phyloP scores from a whole-genome alignment of 2,888 invertebrate species.

The Parnassius smintheus region DNA sequence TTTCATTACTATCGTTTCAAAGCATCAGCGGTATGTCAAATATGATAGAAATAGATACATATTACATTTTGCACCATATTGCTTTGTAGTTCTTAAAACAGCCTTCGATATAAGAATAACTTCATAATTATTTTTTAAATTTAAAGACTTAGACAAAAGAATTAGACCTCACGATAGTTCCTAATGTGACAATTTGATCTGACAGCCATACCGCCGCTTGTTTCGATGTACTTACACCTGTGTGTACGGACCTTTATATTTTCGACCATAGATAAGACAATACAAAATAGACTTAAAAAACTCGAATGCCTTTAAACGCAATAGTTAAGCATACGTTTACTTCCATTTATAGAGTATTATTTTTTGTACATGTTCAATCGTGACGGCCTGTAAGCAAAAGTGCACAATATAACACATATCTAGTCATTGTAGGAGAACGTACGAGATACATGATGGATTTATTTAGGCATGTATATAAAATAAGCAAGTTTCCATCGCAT shows the following conservation, averaged over 20 bases:
- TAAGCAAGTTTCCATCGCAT: slow-evolving; percentile 66
- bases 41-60: not conserved
- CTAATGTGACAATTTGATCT: slow-evolving; percentile 2
- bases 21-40: slow-evolving; percentile 17
- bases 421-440: slow-evolving; percentile 74
- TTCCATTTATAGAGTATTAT: slow-evolving; percentile 69
- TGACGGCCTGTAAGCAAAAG: slow-evolving; percentile 52
- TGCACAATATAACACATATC: slow-evolving; percentile 79
- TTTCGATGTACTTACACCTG: slow-evolving; percentile 4
- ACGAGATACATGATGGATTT: slow-evolving; percentile 50
- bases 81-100: too few relatives aligned
- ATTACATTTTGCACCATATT: too few relatives aligned
- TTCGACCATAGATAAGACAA: slow-evolving; percentile 79
- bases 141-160: slow-evolving; percentile 23
- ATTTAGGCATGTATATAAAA: slow-evolving; percentile 65
- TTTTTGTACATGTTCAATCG: slow-evolving; percentile 62
- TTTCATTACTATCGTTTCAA: slow-evolving; percentile 5
- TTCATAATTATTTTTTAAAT: too few relatives aligned
- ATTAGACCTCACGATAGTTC: slow-evolving; percentile 31
- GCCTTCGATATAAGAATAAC: too few relatives aligned
- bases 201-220: slow-evolving; percentile 29
- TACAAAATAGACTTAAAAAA: slow-evolving; percentile 71
- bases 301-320: slow-evolving; percentile 74
- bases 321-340: slow-evolving; percentile 73
- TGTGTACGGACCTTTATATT: slow-evolving; percentile 46